A percentile compares a stretch with the other conserved stretches of the same genome.
phyloP scores from a whole-genome alignment of 1,140 invertebrate genomes.

The Sycobia sp. region DNA sequence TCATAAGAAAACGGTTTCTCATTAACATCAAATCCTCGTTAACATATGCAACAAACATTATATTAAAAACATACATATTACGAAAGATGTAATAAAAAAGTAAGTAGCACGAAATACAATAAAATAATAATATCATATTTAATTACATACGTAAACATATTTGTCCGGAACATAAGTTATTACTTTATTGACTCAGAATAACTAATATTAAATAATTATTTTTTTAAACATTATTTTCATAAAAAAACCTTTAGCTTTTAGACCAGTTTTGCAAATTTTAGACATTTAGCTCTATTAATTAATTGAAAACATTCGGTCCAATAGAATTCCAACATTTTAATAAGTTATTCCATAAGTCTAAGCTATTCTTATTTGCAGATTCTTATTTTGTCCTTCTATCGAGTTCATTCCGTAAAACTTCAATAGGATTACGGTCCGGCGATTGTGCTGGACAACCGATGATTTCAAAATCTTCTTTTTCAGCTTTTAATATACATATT shows the following conservation, averaged over 20 bases:
- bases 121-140: too few species aligned
- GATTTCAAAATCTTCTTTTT: neutral
- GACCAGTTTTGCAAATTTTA: neutral
- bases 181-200: too few species aligned
- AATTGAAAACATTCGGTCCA: neutral
- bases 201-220: too few species aligned
- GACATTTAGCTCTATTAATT: neutral
- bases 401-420: neutral
- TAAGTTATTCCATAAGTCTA: neutral
- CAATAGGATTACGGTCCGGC: neutral
- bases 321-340: slow-evolving; percentile 5
- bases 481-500: neutral
- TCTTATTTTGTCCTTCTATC: neutral
- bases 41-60: too few species aligned
- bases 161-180: too few species aligned
- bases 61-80: too few species aligned
- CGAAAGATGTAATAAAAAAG: too few species aligned
- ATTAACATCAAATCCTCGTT: too few species aligned
- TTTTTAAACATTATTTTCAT: neutral
- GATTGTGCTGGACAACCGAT: neutral
- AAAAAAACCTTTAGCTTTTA: neutral
- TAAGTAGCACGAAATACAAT: too few species aligned
- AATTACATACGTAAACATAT: too few species aligned
- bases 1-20: too few species aligned
- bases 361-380: neutral